These are phyloP conservation scores for Sakesphorus luctuosus DNA, from an alignment of 2,113 vertebrate species.

Conservation along the genomic window DNA sequence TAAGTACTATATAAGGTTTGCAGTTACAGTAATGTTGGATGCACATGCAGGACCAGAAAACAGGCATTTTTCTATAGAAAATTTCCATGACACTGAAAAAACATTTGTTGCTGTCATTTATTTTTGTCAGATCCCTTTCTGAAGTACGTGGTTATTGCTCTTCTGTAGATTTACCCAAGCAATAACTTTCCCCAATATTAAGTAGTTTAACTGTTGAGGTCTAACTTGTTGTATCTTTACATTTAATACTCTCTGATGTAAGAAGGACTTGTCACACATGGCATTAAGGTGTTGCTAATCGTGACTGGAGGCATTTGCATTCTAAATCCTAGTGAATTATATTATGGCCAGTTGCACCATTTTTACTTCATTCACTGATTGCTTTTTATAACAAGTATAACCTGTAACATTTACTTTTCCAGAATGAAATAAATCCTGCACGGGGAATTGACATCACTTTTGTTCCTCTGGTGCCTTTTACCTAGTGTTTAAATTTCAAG, in stretches of 20 bases:
- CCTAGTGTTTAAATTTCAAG: constrained; percentile 11
- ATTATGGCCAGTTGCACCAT: background rate
- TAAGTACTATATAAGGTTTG: background rate
- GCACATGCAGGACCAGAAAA: background rate
- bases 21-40: background rate
- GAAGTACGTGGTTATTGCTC: background rate
- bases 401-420: constrained; percentile 25
- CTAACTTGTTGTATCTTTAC: background rate
- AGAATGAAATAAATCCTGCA: background rate
- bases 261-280: background rate
- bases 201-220: background rate
- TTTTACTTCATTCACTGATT: background rate
- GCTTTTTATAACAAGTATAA: background rate
- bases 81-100: background rate
- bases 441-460: background rate
- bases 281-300: background rate
- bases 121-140: background rate
- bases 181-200: background rate
- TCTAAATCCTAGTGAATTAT: background rate
- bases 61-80: background rate
- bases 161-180: background rate
- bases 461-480: background rate
- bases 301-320: background rate
- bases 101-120: background rate
- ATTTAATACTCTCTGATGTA: background rate